Percentiles rank a stretch among this genome's conserved stretches.
These are phyloP conservation scores for Coptodon bakossiorum DNA, from an alignment of 2,113 vertebrate genomes.

Conservation along the genomic window DNA sequence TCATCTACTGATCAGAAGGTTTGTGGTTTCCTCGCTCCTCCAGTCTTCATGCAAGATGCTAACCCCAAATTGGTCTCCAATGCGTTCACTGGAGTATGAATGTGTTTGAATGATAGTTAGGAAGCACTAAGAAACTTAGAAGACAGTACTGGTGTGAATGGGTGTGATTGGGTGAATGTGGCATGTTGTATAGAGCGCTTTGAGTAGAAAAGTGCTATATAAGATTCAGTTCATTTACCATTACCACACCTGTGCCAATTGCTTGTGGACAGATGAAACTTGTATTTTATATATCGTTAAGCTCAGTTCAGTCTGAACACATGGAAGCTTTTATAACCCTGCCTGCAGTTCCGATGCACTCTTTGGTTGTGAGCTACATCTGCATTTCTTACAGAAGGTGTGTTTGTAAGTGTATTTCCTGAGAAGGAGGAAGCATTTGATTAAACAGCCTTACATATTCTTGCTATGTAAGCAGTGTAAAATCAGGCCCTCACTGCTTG, in stretches of 20 bases:
- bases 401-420: conserved; percentile 22
- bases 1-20: neutral
- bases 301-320: neutral
- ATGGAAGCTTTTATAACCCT: neutral
- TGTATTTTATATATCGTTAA: neutral
- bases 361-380: neutral
- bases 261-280: neutral
- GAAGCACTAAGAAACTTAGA: neutral
- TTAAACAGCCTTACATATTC: conserved; percentile 1
- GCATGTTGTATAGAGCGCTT: neutral
- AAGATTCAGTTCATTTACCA: neutral
- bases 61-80: neutral
- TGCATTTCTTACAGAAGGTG: neutral
- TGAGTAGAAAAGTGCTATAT: neutral
- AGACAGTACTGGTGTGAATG: neutral
- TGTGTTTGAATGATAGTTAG: neutral
- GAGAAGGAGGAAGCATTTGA: conserved; percentile 29
- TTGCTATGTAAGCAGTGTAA: neutral
- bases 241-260: neutral
- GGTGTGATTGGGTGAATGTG: neutral
- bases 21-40: neutral
- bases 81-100: neutral
- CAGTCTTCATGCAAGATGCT: neutral
- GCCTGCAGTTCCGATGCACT: neutral
- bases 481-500: neutral